Conservation (phyloP, 2,888 invertebrate genomes). For the Blastobasis adustella region DNA sequence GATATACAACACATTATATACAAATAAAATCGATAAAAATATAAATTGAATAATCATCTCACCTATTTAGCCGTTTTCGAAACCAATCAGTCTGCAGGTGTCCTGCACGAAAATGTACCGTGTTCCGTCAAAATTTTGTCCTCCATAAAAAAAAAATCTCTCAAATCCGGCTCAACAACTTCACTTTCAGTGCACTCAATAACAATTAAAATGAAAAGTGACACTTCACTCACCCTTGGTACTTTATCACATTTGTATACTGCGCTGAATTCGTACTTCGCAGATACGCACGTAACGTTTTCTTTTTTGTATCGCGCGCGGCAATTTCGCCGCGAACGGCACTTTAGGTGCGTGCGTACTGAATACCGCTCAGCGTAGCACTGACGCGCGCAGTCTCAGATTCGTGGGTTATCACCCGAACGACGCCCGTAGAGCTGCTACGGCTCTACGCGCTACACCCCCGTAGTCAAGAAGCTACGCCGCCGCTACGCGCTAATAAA, state of each 20-base stretch:
- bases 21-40: too few species aligned
- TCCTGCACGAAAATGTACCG: too few species aligned
- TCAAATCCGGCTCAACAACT: too few species aligned
- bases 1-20: too few species aligned
- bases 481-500: constrained; percentile 21
- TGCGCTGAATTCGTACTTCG: not conserved
- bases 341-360: constrained; percentile 24
- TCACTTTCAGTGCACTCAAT: too few species aligned
- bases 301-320: constrained; percentile 5
- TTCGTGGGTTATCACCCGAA: constrained; percentile 35
- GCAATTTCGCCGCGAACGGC: not conserved
- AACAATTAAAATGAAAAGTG: not conserved
- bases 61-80: too few species aligned
- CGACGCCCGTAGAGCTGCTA: constrained; percentile 26
- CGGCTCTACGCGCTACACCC: constrained; percentile 3
- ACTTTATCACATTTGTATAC: not conserved
- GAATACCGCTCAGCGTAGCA: constrained; percentile 37
- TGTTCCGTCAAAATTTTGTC: too few species aligned
- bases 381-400: constrained; percentile 67
- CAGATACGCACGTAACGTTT: not conserved
- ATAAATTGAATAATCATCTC: too few species aligned
- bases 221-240: constrained; percentile 5
- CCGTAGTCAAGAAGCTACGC: constrained; percentile 25
- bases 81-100: too few species aligned
- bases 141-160: too few species aligned